Base-by-base conservation (phyloP, 2,113 vertebrate species). In the Bujurquina vittata region DNA sequence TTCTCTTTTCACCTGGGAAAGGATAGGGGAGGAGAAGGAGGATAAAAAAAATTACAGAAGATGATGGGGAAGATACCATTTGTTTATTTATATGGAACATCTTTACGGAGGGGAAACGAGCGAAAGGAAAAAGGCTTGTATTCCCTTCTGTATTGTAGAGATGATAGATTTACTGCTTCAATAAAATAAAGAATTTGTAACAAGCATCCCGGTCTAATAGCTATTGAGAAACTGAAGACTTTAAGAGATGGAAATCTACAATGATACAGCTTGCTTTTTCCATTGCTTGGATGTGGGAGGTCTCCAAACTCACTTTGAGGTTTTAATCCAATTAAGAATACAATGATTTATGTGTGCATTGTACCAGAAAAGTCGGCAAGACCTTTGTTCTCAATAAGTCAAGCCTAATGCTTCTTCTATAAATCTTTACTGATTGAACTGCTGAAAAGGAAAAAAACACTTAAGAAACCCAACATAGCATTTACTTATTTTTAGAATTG, bases 181-280 rank as follows among this genome's bases (percentile, higher is more conserved):
- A 95, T 95, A 95, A 95, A 95, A 94, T 80, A 80, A 92, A 95
- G 88, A 94, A 94, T 94, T 92, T 94, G 91, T 92, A 90, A 87
- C 85, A 72, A 87, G 87, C 77, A 85, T 86, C 69, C 74, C 84
- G 87, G 63, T 90, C 87, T 90, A 90, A 92, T 82, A 83, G 90
- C 85, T 65, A 61, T 85, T 84, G 91, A 91, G 93, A 88, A 93
- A 91, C 81, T 55, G 54, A 84, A 86, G 78, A 72, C 49, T 56
- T 65, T 57, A 60, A 62, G 65, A 91, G 93, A 95, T 92, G 87
- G 85, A 90, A 91, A 93, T 93, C 90, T 93, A 14, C 80, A 83
- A 63, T 40, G 65, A 89, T 85, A 60, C 62, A 83, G 75, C 78
- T 89, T 81, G 63, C 43, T 88, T 73, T 84, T 87, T 88, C 84